Base-by-base conservation (phyloP, 1,140 invertebrate species). In the Octopus bimaculoides region DNA sequence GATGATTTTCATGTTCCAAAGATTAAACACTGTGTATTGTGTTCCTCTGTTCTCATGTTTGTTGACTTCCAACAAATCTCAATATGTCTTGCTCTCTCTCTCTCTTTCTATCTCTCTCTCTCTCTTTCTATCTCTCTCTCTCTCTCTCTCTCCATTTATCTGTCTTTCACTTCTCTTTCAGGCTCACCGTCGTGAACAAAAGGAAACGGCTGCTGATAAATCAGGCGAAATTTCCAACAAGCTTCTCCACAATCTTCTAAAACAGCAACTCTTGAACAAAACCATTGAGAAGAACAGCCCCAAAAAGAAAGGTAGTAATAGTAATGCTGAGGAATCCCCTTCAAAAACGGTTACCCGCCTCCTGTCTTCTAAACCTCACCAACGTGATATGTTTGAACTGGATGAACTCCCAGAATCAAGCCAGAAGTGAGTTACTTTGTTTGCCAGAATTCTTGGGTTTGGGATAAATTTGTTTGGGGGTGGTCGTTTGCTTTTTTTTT, bases 221-320 rank as follows among this genome's bases (percentile, higher is more conserved):
- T 94, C 94, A 84, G 93, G 93, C 78, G 93, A 93, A 87, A 91
- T 95, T 69, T 93, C 94, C 86, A 92, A 94, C 85, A 94, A 97
- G 87, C 90, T 97, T 74, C 89, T 94, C 81, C 91, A 91, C 81
- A 94, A 93, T 84, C 88, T 93, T 56, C 88, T 94, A 80, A 91
- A 92, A n/a, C 86, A 83, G 74, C 84, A 88, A 52, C 88, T 86
- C 41, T 79, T 89, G 9, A 84, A 85, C 54, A 79, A 83, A 56
- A 83, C 84, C 53, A 78, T 84, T 73, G 84, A 84, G 9, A 78
- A 83, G 52, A 82, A 79, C 54, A 81, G 82, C 3, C 10, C 54
- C n/a, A 5, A 20, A 6, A 71, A 17, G 26, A 77, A 77, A 7
- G 66, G 26, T 5, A 41, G 12, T 52, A 5, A 69, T 4, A 75